Evolutionary conservation across 2,797 vertebrate species (phyloP).

Genomic region (Botia kubotai): DNA sequence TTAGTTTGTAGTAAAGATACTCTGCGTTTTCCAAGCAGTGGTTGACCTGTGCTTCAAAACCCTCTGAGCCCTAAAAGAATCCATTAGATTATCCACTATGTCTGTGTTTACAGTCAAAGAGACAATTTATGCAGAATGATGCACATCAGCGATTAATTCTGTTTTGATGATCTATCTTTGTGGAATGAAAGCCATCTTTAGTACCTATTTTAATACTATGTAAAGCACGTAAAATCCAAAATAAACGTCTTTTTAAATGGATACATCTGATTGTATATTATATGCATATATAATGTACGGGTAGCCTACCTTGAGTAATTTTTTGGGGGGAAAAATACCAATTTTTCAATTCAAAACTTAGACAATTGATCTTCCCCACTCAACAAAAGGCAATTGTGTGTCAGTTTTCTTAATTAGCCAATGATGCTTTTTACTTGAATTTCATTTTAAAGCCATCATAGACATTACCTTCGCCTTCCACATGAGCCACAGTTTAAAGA

Average conservation of each 20-base stretch:
- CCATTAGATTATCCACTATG: not conserved
- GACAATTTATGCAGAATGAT: no score
- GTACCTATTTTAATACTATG: no score
- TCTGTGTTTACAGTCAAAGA: no score
- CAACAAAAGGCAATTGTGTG: not conserved
- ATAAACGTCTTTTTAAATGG: no score
- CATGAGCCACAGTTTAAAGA: conserved; percentile 82
- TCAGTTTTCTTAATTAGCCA: not conserved
- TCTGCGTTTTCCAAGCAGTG: conserved; percentile 79
- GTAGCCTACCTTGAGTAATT: no score
- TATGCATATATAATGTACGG: no score
- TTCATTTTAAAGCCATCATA: not conserved
- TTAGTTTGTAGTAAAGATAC: conserved; percentile 76
- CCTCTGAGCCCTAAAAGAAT: conserved; percentile 69
- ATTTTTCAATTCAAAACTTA: not conserved
- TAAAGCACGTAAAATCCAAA: no score
- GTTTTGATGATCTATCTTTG: no score
- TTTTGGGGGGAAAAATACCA: no score
- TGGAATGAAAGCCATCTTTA: no score
- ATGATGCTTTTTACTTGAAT: not conserved
- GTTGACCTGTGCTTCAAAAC: conserved; percentile 78
- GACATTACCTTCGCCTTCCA: conserved; percentile 79
- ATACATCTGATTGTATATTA: no score
- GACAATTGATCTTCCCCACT: not conserved
- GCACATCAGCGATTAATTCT: no score